Evolutionary conservation across 2,113 vertebrate genomes (phyloP).

Genomic region (Hippocampus abdominalis): DNA sequence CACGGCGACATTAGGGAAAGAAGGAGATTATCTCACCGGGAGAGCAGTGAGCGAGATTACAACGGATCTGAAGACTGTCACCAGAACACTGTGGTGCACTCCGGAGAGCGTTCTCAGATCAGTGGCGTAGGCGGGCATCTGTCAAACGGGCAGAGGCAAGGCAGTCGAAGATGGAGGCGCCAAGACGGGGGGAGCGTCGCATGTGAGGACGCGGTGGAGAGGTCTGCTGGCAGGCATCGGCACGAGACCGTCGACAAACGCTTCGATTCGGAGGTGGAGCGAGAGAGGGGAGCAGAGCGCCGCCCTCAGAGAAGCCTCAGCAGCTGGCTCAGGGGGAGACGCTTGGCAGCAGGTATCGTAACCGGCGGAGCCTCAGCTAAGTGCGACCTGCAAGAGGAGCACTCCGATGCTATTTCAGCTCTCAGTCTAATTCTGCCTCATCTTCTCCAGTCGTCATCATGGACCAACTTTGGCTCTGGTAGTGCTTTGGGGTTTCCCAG

Average conservation of each 20-base stretch:
- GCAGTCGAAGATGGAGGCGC: slow-evolving; percentile 26
- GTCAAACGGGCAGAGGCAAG: slow-evolving; percentile 19
- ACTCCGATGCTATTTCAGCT: slow-evolving; percentile 20
- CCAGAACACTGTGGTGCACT: slow-evolving; percentile 5
- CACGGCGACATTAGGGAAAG: slow-evolving; percentile 61
- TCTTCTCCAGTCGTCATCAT: slow-evolving; percentile 38
- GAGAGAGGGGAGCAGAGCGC: slow-evolving; percentile 39
- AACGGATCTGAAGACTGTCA: slow-evolving; percentile 32
- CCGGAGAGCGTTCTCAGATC: slow-evolving; percentile 31
- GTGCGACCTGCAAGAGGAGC: slow-evolving; percentile 31
- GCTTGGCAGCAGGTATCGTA: slow-evolving; percentile 62
- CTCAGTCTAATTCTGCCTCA: slow-evolving; percentile 34
- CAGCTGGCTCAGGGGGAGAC: slow-evolving; percentile 45
- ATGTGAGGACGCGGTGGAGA: neutral
- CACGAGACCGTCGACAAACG: slow-evolving; percentile 36
- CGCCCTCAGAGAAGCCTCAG: slow-evolving; percentile 30
- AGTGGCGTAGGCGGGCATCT: slow-evolving; percentile 14
- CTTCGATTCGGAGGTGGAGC: slow-evolving; percentile 59
- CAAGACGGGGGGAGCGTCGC: slow-evolving; percentile 30
- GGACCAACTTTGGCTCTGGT: slow-evolving; percentile 13
- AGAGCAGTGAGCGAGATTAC: slow-evolving; percentile 45
- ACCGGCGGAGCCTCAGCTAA: slow-evolving; percentile 37
- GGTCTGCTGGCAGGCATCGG: slow-evolving; percentile 14
- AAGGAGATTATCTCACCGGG: slow-evolving; percentile 33
- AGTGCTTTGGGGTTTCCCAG: slow-evolving; percentile 29